Base-by-base conservation (phyloP, 30 jellyfish, hydroid and myxozoan species). In the Chrysaora quinquecirrha region DNA sequence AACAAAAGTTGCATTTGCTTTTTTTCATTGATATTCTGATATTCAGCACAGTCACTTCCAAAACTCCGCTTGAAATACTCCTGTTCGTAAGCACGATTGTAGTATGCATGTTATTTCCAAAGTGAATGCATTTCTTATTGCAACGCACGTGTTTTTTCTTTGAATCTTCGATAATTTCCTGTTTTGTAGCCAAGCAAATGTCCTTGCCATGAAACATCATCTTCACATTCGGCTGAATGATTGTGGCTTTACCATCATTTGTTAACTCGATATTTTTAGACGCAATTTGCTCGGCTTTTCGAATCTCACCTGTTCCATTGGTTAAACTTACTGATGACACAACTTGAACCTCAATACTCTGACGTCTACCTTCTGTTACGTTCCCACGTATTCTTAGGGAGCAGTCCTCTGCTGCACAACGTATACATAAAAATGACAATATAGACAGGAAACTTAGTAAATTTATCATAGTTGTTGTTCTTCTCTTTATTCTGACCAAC, bases 1-100 rank as follows among this genome's bases (percentile, higher is more conserved):
- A 48, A 34, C 86, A 75, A 31, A 75, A 75, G 0, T 52, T 35
- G 23, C 86, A 75, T 27, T 11, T 20, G 24, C 75, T 71, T 2
- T 65, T 66, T 24, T 58, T 75, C 29, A 49, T 54, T 19, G 27
- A 21, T 14, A 75, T 35, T 20, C 20, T 31, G 29, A 75, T 49
- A 19, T 0, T 12, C 64, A 75, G 11, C 22, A 75, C 20, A 11
- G 86, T 75, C 14, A 3, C 54, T 27, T 75, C 62, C 28, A 25
- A n/a, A 1, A 22, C 3, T 49, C 52, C 60, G 21, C 24, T 19
- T 7, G 11, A 11, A 12, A 14, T 24, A 25, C 22, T 20, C 23
- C 34, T 30, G 20, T 29, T 20, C 63, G 30, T 33, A 0, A 75
- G 23, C n/a, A 49, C 43, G 23, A 54, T 0, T 7, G 86, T 24